A percentile compares a stretch with the other conserved stretches of the same genome.
Evolutionary conservation across 2,113 vertebrate species (phyloP).

Genomic region (Gopherus flavomarginatus): DNA sequence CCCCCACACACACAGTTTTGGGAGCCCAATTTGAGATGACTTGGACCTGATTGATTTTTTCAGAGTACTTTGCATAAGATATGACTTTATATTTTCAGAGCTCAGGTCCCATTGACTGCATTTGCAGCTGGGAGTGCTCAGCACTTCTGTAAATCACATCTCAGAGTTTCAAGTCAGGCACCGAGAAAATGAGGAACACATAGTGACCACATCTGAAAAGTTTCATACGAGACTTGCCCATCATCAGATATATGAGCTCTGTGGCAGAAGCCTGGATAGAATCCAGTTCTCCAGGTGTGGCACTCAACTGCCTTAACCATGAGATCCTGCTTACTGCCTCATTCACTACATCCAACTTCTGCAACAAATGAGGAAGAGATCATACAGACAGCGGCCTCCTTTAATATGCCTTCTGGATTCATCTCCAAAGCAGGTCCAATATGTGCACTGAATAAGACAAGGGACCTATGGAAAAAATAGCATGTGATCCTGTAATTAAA

Average conservation of each 20-base stretch:
- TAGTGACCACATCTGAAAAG: slow-evolving; percentile 3
- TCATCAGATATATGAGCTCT: rapidly evolving
- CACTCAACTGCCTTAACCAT: rapidly evolving
- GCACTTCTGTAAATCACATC: slow-evolving; percentile 38
- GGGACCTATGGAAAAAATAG: background rate
- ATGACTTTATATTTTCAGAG: background rate
- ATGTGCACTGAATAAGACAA: background rate
- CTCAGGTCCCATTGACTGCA: background rate
- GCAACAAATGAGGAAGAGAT: background rate
- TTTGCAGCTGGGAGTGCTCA: background rate
- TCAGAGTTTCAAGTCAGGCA: background rate
- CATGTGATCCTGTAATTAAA: background rate
- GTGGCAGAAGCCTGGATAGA: background rate
- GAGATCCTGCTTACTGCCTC: background rate
- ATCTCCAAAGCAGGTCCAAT: background rate
- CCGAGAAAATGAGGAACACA: background rate
- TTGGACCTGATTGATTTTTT: background rate
- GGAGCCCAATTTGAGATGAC: rapidly evolving
- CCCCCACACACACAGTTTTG: background rate
- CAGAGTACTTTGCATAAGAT: background rate
- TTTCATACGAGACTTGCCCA: background rate
- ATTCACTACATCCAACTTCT: background rate
- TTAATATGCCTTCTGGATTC: background rate
- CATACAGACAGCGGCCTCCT: background rate
- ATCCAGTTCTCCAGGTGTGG: background rate